Percentiles rank a stretch among this genome's conserved stretches.
phyloP scores from a whole-genome alignment of 2,888 invertebrate species.

The Blastobasis lacticolella region DNA sequence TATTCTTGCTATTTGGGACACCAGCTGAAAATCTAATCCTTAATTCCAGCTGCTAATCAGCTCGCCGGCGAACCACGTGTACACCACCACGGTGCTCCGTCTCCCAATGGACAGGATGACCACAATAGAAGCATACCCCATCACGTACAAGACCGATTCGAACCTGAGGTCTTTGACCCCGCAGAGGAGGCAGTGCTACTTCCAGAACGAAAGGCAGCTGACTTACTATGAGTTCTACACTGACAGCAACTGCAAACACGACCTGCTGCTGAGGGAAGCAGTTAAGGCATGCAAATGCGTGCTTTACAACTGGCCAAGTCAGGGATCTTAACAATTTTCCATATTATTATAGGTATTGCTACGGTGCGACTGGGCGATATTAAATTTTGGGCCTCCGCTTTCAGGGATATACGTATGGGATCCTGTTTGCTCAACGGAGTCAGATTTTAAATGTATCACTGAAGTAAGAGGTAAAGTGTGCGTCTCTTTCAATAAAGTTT shows the following conservation, averaged over 20 bases:
- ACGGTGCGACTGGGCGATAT: neutral
- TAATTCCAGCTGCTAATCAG: constrained; percentile 45
- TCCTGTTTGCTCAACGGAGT: constrained; percentile 46
- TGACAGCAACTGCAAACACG: constrained; percentile 69
- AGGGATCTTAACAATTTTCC: constrained; percentile 14
- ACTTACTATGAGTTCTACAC: constrained; percentile 64
- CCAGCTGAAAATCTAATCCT: neutral
- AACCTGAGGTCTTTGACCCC: constrained; percentile 41
- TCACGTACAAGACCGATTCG: constrained; percentile 55
- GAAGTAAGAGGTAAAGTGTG: constrained; percentile 37
- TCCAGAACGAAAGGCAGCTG: constrained; percentile 53
- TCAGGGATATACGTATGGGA: constrained; percentile 44
- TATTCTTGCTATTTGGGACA: too few relatives aligned
- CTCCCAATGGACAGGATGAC: constrained; percentile 64
- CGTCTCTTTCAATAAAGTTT: too few relatives aligned
- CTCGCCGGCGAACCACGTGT: constrained; percentile 59
- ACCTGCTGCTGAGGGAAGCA: constrained; percentile 62
- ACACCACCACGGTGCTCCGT: constrained; percentile 56
- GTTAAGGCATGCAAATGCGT: constrained; percentile 60
- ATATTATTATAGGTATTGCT: constrained; percentile 1
- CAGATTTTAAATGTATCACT: constrained; percentile 46
- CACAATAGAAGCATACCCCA: constrained; percentile 56
- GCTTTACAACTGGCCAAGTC: constrained; percentile 60
- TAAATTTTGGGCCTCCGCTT: constrained; percentile 12
- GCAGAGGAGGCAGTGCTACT: constrained; percentile 55